Evolutionary conservation across 2,797 vertebrate species (phyloP).

Genomic region (Meriones psammophilus): DNA sequence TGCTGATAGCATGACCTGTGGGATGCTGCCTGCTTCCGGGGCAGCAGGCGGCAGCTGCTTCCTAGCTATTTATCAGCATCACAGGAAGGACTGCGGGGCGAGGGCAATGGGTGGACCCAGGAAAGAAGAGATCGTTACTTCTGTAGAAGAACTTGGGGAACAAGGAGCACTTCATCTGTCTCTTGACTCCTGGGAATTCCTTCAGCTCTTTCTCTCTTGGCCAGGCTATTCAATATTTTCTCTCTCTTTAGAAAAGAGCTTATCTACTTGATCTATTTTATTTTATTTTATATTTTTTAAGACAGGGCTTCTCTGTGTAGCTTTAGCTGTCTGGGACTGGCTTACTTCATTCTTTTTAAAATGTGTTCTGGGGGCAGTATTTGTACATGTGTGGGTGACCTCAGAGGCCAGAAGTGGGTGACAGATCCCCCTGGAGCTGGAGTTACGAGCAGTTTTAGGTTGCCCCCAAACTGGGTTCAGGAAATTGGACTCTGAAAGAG

Average conservation of each 20-base stretch:
- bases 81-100: no score
- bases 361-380: neutral
- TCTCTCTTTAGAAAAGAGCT: neutral
- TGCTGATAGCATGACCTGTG: neutral
- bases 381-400: neutral
- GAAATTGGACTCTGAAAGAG: neutral
- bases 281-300: neutral
- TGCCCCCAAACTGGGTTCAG: neutral
- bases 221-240: neutral
- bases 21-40: neutral
- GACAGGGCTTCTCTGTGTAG: neutral
- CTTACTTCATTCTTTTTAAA: neutral
- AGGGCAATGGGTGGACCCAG: neutral
- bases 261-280: neutral
- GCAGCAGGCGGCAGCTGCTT: conserved; percentile 15
- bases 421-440: neutral
- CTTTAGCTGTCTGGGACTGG: neutral
- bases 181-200: conserved; percentile 13
- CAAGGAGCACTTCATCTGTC: neutral
- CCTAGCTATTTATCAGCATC: neutral
- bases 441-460: neutral
- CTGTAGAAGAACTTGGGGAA: neutral
- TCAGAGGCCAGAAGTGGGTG: neutral
- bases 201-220: neutral
- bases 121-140: neutral